Conservation (phyloP, 2,888 invertebrate genomes). For the Strigamia maritima region DNA sequence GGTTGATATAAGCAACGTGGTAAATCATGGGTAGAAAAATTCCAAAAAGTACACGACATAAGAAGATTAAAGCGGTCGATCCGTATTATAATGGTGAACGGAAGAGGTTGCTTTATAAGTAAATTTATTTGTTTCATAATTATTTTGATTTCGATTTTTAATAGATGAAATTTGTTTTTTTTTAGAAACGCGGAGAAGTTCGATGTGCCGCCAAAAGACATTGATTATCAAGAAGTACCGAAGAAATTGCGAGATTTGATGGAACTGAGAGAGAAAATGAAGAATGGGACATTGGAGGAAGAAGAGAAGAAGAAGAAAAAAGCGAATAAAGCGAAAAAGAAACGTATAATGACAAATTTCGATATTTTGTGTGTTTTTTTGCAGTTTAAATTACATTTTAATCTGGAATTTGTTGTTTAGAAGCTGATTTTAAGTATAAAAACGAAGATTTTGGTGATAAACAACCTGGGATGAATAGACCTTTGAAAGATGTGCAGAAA, state of each 20-base stretch:
- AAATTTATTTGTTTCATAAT: not conserved
- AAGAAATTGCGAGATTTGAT: constrained; percentile 35
- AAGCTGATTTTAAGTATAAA: not conserved
- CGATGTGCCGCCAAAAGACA: constrained; percentile 29
- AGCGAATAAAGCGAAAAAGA: not conserved
- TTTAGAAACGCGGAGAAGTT: constrained; percentile 20
- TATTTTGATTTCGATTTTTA: not conserved
- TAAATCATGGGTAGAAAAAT: constrained; percentile 36
- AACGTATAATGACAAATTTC: too few relatives aligned
- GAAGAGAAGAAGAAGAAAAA: constrained; percentile 22
- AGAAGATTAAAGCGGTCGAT: constrained; percentile 40
- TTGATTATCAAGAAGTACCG: constrained; percentile 37
- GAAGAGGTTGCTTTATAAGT: not conserved
- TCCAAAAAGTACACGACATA: constrained; percentile 37
- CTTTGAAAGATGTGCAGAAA: not conserved
- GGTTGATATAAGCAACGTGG: not conserved
- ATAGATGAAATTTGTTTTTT: not conserved
- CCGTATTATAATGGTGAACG: constrained; percentile 39
- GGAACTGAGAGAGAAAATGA: not conserved
- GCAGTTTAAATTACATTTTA: too few relatives aligned
- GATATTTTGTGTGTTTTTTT: too few relatives aligned
- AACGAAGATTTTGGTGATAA: not conserved
- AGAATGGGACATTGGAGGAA: not conserved
- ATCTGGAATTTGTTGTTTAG: too few relatives aligned
- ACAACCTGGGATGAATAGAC: not conserved